These are phyloP conservation scores for Pseudopleuronectes americanus DNA, from an alignment of 2,797 vertebrate species.

Conservation along the genomic window DNA sequence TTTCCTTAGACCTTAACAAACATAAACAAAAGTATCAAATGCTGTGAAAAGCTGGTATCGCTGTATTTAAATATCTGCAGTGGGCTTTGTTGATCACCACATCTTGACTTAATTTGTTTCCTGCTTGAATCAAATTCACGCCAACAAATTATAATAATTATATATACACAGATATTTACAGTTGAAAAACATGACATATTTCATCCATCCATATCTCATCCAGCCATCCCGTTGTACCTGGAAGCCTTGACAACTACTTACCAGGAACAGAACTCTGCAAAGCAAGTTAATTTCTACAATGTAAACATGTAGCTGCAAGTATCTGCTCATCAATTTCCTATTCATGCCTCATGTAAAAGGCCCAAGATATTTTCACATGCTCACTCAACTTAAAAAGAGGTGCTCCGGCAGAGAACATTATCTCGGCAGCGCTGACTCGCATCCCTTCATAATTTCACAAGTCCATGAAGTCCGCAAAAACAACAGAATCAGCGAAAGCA, in stretches of 20 bases:
- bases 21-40: conserved; percentile 5
- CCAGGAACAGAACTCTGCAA: background rate
- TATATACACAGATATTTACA: too few relatives aligned
- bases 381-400: background rate
- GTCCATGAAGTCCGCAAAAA: background rate
- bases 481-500: background rate
- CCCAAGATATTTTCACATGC: background rate
- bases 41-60: conserved; percentile 3
- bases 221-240: too few relatives aligned
- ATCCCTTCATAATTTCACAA: too few relatives aligned
- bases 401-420: background rate
- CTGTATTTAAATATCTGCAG: background rate
- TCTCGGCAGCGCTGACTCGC: too few relatives aligned
- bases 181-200: background rate
- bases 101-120: too few relatives aligned
- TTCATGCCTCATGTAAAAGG: background rate
- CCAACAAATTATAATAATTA: too few relatives aligned
- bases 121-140: too few relatives aligned
- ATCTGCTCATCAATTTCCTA: conserved; percentile 1
- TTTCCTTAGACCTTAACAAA: conserved; percentile 23
- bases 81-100: too few relatives aligned
- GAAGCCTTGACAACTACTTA: background rate
- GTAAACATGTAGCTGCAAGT: background rate
- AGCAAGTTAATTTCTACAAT: background rate
- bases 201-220: background rate